Evolutionary conservation across 2,888 invertebrate genomes (phyloP), one percentile per base, ranked within the genome.

Genomic region (Acronicta alni): DNA sequence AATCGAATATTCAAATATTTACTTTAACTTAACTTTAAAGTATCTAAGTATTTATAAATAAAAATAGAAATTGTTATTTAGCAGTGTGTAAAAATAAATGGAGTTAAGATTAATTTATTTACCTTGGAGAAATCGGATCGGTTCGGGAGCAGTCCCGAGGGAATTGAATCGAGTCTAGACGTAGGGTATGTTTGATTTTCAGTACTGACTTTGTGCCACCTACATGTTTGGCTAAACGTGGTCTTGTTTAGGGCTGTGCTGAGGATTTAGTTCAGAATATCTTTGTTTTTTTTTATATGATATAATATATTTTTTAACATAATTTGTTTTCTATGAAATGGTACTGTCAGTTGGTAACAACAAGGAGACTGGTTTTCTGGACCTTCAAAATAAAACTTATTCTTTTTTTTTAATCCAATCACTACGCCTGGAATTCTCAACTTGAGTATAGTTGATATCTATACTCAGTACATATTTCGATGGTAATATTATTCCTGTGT

Each of bases 91-190:
- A 84, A 88, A 88, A 87, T 84, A 88, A 82, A 85, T 65, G 68
- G 63, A 78, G 66, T 68, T 71, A 66, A 57, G 82, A 82, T 84
- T 86, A 88, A 89, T 86, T 87, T 85, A 87, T 88, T 85, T 86
- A 83, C 86, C 80, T 81, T 62, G 51, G 80, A 77, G 86, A 80
- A 77, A 78, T 75, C 71, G 68, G 72, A 81, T 83, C 75, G 78
- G 67, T 71, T 80, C 68, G 73, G 77, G 73, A 77, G 70, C 67
- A 66, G 80, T 84, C 87, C 83, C 85, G 38, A 23, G 67, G 81
- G 88, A 79, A 79, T 84, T 77, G 67, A 67, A 65, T 67, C 49
- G 69, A 80, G 87, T 88, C 89, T 89, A 89, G 89, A 89, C 88
- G 72, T 68, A 78, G 67, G 58, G 76, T 35, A 75, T 73, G 81